These are phyloP conservation scores for Willowsia nigromaculata DNA, from an alignment of 2,888 invertebrate species.

Conservation along the genomic window DNA sequence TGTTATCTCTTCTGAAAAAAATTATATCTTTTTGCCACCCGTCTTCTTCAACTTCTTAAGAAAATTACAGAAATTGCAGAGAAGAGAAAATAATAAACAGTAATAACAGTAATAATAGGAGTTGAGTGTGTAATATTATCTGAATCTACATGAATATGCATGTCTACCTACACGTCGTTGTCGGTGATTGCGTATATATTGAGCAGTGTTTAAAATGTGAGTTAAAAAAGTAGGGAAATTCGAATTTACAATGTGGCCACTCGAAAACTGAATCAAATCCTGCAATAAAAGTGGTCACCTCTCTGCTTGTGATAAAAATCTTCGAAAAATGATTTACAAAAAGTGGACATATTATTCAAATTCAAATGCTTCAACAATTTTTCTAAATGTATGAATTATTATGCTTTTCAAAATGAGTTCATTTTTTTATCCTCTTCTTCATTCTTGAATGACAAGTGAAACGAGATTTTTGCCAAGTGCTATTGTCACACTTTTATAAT, in stretches of 20 bases:
- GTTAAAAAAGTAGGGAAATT: not conserved
- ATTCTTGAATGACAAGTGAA: not conserved
- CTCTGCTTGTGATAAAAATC: not conserved
- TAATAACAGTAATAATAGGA: not conserved
- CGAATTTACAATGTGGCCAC: not conserved
- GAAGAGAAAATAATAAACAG: not conserved
- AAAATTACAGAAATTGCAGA: not conserved
- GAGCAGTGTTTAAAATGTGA: not conserved
- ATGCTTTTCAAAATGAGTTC: constrained; percentile 13
- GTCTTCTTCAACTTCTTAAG: not conserved
- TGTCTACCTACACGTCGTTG: not conserved
- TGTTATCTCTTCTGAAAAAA: not conserved
- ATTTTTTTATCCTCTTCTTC: not conserved
- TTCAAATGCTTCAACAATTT: not conserved
- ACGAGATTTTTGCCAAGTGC: constrained; percentile 13
- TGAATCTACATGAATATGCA: constrained; percentile 11
- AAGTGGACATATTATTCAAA: constrained; percentile 14
- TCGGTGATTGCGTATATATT: not conserved
- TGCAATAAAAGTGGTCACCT: not conserved
- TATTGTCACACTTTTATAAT: constrained; percentile 16
- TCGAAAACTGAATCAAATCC: not conserved
- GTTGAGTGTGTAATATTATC: not conserved
- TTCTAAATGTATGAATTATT: constrained; percentile 20
- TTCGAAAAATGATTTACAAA: not conserved
- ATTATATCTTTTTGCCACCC: constrained; percentile 31